Percentiles rank a stretch among this genome's conserved stretches.
phyloP scores from a whole-genome alignment of 2,888 invertebrate genomes.

The Drosophila meridiana region DNA sequence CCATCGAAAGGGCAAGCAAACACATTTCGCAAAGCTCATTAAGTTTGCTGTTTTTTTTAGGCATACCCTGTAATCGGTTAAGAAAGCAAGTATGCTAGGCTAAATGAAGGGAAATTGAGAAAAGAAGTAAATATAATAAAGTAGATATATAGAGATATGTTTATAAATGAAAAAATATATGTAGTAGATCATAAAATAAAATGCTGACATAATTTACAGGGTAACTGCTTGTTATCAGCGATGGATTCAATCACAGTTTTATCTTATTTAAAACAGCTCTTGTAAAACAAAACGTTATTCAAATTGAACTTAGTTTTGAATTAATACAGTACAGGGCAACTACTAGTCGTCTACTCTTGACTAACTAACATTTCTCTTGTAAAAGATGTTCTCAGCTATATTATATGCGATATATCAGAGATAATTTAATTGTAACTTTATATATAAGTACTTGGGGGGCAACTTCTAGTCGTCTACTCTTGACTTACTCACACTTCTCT shows the following conservation, averaged over 20 bases:
- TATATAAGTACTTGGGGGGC: too few species aligned
- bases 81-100: background rate
- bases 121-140: background rate
- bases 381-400: background rate
- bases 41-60: slow-evolving; percentile 54
- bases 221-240: background rate
- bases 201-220: background rate
- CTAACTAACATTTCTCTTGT: background rate
- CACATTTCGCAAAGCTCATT: slow-evolving; percentile 79
- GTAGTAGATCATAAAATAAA: too few species aligned
- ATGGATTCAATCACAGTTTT: background rate
- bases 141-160: too few species aligned
- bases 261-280: background rate
- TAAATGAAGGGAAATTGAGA: too few species aligned
- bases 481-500: background rate
- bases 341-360: background rate
- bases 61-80: slow-evolving; percentile 24
- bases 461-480: background rate
- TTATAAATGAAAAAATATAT: too few species aligned
- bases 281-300: too few species aligned
- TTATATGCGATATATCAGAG: background rate
- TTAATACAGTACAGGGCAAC: slow-evolving; percentile 3
- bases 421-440: background rate
- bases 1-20: slow-evolving; percentile 80
- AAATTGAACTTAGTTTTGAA: background rate